Evolutionary conservation across 2,888 invertebrate species (phyloP), one percentile per base, ranked within the genome.

Genomic region (Tachina lurida): DNA sequence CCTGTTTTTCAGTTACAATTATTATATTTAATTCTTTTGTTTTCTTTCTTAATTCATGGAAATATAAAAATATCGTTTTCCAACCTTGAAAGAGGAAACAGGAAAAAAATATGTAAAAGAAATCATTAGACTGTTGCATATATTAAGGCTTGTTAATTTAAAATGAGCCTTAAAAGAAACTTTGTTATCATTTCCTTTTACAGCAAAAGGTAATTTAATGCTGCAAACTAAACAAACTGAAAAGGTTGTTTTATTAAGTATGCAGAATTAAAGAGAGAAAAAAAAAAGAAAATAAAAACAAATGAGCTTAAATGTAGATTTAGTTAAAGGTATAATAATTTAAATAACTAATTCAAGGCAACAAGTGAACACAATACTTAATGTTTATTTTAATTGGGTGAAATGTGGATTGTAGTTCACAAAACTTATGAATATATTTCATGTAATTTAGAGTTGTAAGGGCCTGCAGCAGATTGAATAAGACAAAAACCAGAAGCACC

Each of bases 121-220:
- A 58, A 39, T 58, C 22, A 58, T 17, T 63, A 67, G 70, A 70
- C 63, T 85, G 22, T 3, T 22, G 82, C 47, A 58, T 83, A 79
- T 45, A 56, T 49, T 74, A 56, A 67, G 74, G 74, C 63, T 85
- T 65, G 54, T 82, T 86, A 86, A 80, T 77, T 77, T 80, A 81
- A 74, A 70, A 75, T 15, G 58, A 86, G 47, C 84, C 82, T 75
- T 2, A 52, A 31, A 62, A 47, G 4, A 47, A 65, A n/a, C 54
- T 65, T 62, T 52, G 10, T 62, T 78, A 10, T 8, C 52, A n/a
- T 10, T 49, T 56, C n/a, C 5, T 65, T 22, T 65, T 63, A 54
- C 10, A 19, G n/a, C 8, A n/a, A 63, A n/a, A 71, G 17, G 12
- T n/a, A 54, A 56, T 12, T 56, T 65, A 13, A 4, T 47, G 15